These are phyloP conservation scores for Crax fasciolata DNA, from an alignment of 2,797 vertebrate species.

Conservation along the genomic window DNA sequence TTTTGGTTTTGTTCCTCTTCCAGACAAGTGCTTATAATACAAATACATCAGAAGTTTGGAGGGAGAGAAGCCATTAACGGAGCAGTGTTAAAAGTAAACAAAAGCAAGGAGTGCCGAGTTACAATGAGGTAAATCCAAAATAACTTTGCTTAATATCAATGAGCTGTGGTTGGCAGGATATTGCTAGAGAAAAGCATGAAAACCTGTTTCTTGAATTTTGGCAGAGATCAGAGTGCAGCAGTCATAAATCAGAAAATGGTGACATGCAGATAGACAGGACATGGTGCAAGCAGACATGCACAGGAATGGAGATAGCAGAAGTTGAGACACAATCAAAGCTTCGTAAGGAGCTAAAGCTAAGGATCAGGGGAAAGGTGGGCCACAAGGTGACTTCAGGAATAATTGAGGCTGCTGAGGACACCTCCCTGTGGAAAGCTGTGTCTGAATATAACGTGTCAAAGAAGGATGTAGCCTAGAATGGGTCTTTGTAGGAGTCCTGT, in stretches of 20 bases:
- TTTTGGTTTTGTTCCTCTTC: conserved; percentile 4
- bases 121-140: not conserved
- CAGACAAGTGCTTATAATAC: not conserved
- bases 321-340: not conserved
- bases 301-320: not conserved
- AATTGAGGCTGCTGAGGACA: not conserved
- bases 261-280: not conserved
- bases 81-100: not conserved
- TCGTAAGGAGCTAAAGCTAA: not conserved
- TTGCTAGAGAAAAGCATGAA: not conserved
- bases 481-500: not conserved
- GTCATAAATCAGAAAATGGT: not conserved
- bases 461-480: not conserved
- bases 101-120: not conserved
- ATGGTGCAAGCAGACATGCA: not conserved
- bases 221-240: not conserved
- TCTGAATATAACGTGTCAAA: not conserved
- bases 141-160: not conserved
- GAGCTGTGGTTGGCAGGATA: fast-evolving
- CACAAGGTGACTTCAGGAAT: not conserved
- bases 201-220: not conserved
- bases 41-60: not conserved
- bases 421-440: not conserved
- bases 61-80: not conserved
- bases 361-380: not conserved